Percentiles rank a stretch among this genome's conserved stretches.
Evolutionary conservation across 2,113 vertebrate genomes (phyloP).

Genomic region (Nymphicus hollandicus): DNA sequence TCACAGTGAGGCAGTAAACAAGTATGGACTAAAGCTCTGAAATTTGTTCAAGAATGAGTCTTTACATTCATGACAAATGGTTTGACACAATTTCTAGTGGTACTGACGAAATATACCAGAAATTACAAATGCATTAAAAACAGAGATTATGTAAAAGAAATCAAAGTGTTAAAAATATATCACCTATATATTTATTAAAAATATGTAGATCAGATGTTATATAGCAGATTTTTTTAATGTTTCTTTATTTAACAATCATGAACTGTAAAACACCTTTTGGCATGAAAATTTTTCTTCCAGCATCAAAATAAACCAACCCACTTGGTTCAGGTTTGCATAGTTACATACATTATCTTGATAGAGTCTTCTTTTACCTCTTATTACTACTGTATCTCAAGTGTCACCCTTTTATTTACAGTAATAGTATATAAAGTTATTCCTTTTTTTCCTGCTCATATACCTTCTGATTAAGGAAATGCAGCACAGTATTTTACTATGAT

Average conservation of each 20-base stretch:
- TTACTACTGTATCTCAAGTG: neutral
- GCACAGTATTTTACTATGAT: neutral
- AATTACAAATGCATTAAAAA: neutral
- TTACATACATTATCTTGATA: neutral
- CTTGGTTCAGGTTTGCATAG: neutral
- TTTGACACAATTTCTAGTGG: neutral
- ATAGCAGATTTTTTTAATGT: neutral
- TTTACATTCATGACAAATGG: neutral
- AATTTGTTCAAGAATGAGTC: neutral
- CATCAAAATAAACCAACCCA: neutral
- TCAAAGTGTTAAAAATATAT: neutral
- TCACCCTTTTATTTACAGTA: neutral
- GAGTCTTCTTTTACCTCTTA: neutral
- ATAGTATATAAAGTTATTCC: neutral
- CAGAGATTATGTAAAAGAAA: neutral
- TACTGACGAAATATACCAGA: neutral
- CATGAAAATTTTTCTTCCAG: neutral
- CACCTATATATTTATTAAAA: neutral
- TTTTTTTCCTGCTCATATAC: neutral
- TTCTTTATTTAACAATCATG: neutral
- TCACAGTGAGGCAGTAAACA: neutral
- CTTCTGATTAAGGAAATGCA: constrained; percentile 6
- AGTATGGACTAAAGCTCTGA: neutral
- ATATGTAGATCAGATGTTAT: neutral
- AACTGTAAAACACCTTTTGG: neutral